These are phyloP conservation scores for Antheraea yamamai DNA, from an alignment of 2,888 invertebrate genomes.

Conservation along the genomic window DNA sequence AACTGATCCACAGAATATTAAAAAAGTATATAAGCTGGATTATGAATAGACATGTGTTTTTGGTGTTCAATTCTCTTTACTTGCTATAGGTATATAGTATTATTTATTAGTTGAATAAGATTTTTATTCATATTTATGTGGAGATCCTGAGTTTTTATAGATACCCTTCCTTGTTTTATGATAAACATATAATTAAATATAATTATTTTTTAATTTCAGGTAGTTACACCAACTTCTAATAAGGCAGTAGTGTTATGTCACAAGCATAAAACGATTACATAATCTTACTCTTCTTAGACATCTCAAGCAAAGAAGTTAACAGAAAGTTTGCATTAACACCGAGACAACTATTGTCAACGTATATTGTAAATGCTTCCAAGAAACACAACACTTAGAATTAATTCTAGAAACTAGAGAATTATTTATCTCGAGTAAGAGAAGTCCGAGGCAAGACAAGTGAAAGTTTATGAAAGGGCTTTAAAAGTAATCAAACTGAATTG, in stretches of 20 bases:
- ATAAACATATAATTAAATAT: not conserved
- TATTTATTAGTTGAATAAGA: too few species aligned
- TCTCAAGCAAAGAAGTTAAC: constrained; percentile 40
- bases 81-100: too few species aligned
- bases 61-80: too few species aligned
- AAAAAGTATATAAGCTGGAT: too few species aligned
- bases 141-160: too few species aligned
- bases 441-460: constrained; percentile 75
- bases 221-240: not conserved
- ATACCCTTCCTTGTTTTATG: too few species aligned
- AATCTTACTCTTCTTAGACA: not conserved
- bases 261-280: not conserved
- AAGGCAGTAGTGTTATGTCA: not conserved
- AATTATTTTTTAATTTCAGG: not conserved
- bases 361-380: constrained; percentile 70
- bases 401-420: constrained; percentile 51
- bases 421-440: constrained; percentile 59
- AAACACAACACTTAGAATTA: constrained; percentile 43
- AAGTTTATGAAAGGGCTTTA: constrained; percentile 66
- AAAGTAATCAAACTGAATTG: constrained; percentile 60
- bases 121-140: too few species aligned
- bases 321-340: constrained; percentile 56
- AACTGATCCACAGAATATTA: too few species aligned
- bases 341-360: constrained; percentile 68
- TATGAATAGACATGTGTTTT: too few species aligned